phyloP scores from a whole-genome alignment of 2,888 invertebrate genomes.

The Cryptocephalus primarius region DNA sequence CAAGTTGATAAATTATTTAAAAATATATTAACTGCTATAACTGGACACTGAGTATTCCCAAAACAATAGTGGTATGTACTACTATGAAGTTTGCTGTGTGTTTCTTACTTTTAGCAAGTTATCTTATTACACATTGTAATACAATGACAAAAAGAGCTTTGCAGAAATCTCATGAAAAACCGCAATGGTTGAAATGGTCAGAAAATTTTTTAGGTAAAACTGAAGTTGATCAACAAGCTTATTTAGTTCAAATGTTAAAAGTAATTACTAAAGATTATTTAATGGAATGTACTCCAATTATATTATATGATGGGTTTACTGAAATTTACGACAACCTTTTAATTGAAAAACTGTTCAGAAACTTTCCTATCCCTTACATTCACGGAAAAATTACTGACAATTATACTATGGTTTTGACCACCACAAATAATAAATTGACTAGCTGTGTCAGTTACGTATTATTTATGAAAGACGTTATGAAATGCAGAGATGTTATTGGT shows the following conservation, averaged over 20 bases:
- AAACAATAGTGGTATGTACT: too few species aligned
- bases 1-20: too few species aligned
- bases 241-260: conserved; percentile 48
- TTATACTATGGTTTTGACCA: conserved; percentile 27
- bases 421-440: conserved; percentile 3
- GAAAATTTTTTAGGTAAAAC: conserved; percentile 26
- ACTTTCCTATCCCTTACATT: conserved; percentile 45
- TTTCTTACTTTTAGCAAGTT: too few species aligned
- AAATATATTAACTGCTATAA: too few species aligned
- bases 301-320: conserved; percentile 54
- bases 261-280: conserved; percentile 50
- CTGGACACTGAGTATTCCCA: too few species aligned
- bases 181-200: conserved; percentile 30
- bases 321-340: conserved; percentile 45
- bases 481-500: conserved; percentile 47
- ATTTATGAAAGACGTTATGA: conserved; percentile 54
- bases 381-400: conserved; percentile 50
- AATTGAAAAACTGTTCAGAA: conserved; percentile 46
- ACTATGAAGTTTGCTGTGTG: too few species aligned
- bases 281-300: conserved; percentile 51
- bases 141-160: conserved; percentile 25
- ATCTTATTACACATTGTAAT: too few species aligned
- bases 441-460: conserved; percentile 55
- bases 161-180: conserved; percentile 33
- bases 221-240: conserved; percentile 41